Conservation (phyloP, 2,797 vertebrate genomes). For the Gouania willdenowi region DNA sequence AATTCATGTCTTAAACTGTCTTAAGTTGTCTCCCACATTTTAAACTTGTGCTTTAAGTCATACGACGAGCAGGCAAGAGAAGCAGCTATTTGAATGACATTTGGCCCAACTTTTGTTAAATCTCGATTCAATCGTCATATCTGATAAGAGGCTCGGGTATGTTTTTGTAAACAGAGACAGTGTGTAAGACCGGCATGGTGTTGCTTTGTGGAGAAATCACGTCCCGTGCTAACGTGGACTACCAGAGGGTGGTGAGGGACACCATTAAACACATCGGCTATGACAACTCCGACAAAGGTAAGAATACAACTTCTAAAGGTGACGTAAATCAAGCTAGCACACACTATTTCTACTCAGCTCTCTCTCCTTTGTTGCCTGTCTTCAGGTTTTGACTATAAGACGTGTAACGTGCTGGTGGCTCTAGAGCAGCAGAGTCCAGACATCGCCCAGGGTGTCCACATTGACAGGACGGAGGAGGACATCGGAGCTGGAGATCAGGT, state of each 20-base stretch:
- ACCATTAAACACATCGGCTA: slow-evolving; percentile 94
- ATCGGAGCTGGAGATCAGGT: slow-evolving; percentile 98
- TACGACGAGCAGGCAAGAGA: too few species aligned
- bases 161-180: slow-evolving; percentile 85
- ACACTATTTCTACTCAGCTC: background rate
- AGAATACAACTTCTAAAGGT: background rate
- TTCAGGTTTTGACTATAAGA: slow-evolving; percentile 98
- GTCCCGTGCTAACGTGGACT: slow-evolving; percentile 90
- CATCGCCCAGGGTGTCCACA: slow-evolving; percentile 94
- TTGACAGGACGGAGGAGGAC: slow-evolving; percentile 89
- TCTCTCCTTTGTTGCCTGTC: background rate
- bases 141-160: too few species aligned
- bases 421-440: slow-evolving; percentile 97
- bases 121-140: slow-evolving; percentile 3
- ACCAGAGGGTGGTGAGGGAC: slow-evolving; percentile 93
- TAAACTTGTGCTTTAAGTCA: too few species aligned
- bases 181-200: slow-evolving; percentile 99
- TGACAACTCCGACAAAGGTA: slow-evolving; percentile 96
- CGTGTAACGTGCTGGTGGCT: slow-evolving; percentile 96
- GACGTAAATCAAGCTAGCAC: background rate
- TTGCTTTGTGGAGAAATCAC: slow-evolving; percentile 97
- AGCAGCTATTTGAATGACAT: too few species aligned
- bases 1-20: background rate
- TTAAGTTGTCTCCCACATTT: too few species aligned
- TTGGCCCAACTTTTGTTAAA: background rate